phyloP scores from a whole-genome alignment of 2,797 vertebrate species.

The Stomatorhinus walkeri region DNA sequence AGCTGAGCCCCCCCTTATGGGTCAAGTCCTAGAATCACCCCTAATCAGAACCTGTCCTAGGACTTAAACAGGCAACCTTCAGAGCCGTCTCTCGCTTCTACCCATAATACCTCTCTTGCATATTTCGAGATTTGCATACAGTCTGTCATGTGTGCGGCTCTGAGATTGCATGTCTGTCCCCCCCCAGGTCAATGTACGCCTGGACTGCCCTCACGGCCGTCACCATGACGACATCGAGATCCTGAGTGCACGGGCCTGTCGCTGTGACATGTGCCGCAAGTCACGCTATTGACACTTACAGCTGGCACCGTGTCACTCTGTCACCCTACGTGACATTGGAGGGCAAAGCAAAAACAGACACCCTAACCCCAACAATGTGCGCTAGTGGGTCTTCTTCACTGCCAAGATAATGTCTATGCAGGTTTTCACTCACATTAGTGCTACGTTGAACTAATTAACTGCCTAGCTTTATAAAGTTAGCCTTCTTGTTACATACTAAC shows the following conservation, averaged over 20 bases:
- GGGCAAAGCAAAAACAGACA: background rate
- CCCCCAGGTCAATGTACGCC: conserved; percentile 73
- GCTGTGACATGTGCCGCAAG: conserved; percentile 79
- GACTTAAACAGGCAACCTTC: background rate
- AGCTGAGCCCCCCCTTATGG: background rate
- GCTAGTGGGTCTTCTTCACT: background rate
- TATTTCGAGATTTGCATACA: background rate
- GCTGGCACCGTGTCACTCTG: background rate
- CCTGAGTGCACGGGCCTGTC: conserved; percentile 72
- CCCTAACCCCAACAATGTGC: background rate
- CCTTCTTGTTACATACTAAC: background rate
- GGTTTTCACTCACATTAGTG: background rate
- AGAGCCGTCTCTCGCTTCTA: background rate
- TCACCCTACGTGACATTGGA: background rate
- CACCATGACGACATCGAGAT: conserved; percentile 71
- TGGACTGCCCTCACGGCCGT: conserved; percentile 62
- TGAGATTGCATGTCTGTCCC: background rate
- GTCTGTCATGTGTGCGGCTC: background rate
- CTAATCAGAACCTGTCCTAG: background rate
- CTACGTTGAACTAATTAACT: background rate
- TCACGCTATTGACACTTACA: conserved; percentile 65
- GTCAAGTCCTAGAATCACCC: background rate
- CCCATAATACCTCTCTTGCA: background rate
- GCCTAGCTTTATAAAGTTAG: background rate
- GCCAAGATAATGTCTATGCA: background rate